Evolutionary conservation across 2,888 invertebrate genomes (phyloP), one percentile per base, ranked within the genome.

Genomic region (Germaria angustata): DNA sequence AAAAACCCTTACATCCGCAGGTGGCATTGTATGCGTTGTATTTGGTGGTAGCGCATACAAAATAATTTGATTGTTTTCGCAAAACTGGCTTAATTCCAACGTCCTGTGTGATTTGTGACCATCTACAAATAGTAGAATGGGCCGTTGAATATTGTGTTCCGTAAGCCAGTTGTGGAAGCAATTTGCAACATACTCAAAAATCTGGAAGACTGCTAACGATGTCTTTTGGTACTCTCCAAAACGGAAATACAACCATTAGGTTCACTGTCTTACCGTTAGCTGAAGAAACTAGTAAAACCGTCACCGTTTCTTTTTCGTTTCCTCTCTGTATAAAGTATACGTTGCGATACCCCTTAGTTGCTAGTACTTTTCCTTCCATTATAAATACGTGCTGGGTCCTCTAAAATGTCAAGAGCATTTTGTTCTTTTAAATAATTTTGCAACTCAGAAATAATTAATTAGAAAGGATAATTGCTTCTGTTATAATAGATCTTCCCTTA

Each of bases 221-320:
- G 6, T 69, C 75, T 63, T 73, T 78, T 7, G 72, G 61, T 36
- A 63, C 46, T 32, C 73, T 49, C 5, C 61, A 1, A 11, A 57
- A 66, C 17, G 72, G 77, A 65, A 81, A 81, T 5, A 79, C 59
- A 20, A 81, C 80, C 69, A 82, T 76, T 9, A 73, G 68, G 1
- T 17, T 17, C 1, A 80, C 6, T 2, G 44, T 24, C 20, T 71
- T 44, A 2, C 84, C 77, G 57, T 53, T 71, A 28, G 81, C 81
- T 39, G 72, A 72, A 32, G 76, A 78, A 22, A 59, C 71, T 7
- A 81, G 2, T 11, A 78, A 44, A 2, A 77, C 77, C 1, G 72
- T 79, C 0, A 76, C 28, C 0, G 72, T 72, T 20, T 76, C 69
- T 32, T 81, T 84, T n/a, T 81, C 71, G 32, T 79, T 78, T 0